Conservation (phyloP, 2,113 vertebrate genomes). For the Pheucticus melanocephalus region DNA sequence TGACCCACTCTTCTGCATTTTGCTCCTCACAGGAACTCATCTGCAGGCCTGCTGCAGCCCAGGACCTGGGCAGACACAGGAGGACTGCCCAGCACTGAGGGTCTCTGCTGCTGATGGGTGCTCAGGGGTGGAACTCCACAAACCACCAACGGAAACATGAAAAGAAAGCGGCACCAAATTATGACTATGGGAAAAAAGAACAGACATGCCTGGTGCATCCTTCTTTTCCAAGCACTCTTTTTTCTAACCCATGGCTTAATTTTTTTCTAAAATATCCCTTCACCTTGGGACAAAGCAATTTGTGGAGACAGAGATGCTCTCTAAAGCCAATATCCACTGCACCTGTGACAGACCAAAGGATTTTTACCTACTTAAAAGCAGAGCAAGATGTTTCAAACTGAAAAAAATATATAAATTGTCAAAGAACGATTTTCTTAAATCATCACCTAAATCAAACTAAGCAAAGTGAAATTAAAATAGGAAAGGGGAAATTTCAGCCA, state of each 20-base stretch:
- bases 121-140: neutral
- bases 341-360: neutral
- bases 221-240: neutral
- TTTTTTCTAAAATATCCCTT: neutral
- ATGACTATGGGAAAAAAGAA: neutral
- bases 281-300: neutral
- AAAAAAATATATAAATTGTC: neutral
- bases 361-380: neutral
- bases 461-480: neutral
- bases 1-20: neutral
- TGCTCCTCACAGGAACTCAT: neutral
- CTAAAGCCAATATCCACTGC: neutral
- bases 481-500: neutral
- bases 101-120: neutral
- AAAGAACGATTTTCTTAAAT: neutral
- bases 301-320: neutral
- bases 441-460: neutral
- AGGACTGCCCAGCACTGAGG: neutral
- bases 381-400: neutral
- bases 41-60: neutral
- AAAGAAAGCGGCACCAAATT: neutral
- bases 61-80: neutral
- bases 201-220: accelerated
- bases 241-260: neutral
- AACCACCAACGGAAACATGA: accelerated